Percentiles rank a stretch among this genome's conserved stretches.
Conservation (phyloP, 92 coral and sea anemone genomes). For the Bergia sp. region DNA sequence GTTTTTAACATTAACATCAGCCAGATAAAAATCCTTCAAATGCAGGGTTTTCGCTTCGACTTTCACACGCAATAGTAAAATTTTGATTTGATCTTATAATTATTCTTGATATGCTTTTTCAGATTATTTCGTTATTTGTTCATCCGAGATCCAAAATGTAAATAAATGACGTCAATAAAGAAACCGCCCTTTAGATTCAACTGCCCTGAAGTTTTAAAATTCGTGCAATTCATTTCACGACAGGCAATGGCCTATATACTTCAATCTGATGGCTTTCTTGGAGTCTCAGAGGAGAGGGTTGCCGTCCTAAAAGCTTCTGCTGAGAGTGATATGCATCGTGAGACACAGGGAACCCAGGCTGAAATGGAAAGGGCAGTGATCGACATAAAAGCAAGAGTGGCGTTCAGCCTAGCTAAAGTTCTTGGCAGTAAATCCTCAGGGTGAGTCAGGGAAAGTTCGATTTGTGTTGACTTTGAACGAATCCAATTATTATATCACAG, state of each 20-base stretch:
- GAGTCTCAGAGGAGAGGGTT: constrained; percentile 4
- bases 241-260: constrained; percentile 14
- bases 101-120: too few species aligned
- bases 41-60: too few species aligned
- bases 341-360: not conserved
- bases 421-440: constrained; percentile 33
- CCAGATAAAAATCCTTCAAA: too few species aligned
- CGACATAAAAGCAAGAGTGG: constrained; percentile 49
- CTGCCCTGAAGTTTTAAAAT: not conserved
- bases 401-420: constrained; percentile 60
- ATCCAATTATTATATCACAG: too few species aligned
- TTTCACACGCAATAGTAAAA: too few species aligned
- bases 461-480: too few species aligned
- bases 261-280: constrained; percentile 1
- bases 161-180: too few species aligned
- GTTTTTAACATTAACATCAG: too few species aligned
- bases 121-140: too few species aligned
- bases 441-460: not conserved
- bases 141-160: too few species aligned
- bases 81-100: too few species aligned
- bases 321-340: not conserved
- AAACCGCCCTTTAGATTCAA: too few species aligned
- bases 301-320: not conserved
- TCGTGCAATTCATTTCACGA: not conserved
- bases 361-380: not conserved